Percentiles rank a stretch among this genome's conserved stretches.
These are phyloP conservation scores for Phlogophora meticulosa DNA, from an alignment of 2,888 invertebrate species.

Conservation along the genomic window DNA sequence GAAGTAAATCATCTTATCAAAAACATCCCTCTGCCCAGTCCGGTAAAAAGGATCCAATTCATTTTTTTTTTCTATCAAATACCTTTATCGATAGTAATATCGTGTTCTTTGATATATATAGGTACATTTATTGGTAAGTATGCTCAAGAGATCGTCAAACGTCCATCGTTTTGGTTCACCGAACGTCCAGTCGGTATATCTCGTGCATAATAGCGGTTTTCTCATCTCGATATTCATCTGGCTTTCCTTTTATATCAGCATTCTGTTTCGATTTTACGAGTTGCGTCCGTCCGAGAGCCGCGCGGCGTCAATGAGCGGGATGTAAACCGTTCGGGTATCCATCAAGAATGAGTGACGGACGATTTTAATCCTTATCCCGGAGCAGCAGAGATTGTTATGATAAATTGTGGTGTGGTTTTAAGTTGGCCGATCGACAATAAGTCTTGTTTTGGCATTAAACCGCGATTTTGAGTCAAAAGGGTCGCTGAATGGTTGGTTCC, in stretches of 20 bases:
- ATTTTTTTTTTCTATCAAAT: conserved; percentile 4
- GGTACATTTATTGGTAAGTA: conserved; percentile 8
- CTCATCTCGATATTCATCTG: conserved; percentile 88
- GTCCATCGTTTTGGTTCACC: conserved; percentile 55
- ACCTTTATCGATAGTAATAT: conserved; percentile 15
- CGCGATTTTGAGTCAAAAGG: conserved; percentile 81
- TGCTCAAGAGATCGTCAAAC: conserved; percentile 47
- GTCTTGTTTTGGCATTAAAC: conserved; percentile 85
- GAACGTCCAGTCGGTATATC: conserved; percentile 69
- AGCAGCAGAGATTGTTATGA: conserved; percentile 55
- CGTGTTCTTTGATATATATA: conserved; percentile 15
- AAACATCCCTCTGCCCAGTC: conserved; percentile 21
- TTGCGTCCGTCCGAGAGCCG: conserved; percentile 78
- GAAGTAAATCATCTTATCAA: conserved; percentile 12
- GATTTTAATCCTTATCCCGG: conserved; percentile 70
- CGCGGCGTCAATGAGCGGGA: conserved; percentile 82
- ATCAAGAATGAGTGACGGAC: conserved; percentile 65
- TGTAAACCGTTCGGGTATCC: conserved; percentile 70
- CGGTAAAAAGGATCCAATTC: too few species aligned
- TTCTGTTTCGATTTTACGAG: conserved; percentile 88
- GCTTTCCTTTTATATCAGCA: conserved; percentile 84
- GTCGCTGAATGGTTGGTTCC: conserved; percentile 81
- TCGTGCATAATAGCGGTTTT: conserved; percentile 82
- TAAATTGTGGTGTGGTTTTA: conserved; percentile 43
- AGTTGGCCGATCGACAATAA: conserved; percentile 74